Base-by-base conservation (phyloP, 2,113 vertebrate species). In the Gambusia affinis region DNA sequence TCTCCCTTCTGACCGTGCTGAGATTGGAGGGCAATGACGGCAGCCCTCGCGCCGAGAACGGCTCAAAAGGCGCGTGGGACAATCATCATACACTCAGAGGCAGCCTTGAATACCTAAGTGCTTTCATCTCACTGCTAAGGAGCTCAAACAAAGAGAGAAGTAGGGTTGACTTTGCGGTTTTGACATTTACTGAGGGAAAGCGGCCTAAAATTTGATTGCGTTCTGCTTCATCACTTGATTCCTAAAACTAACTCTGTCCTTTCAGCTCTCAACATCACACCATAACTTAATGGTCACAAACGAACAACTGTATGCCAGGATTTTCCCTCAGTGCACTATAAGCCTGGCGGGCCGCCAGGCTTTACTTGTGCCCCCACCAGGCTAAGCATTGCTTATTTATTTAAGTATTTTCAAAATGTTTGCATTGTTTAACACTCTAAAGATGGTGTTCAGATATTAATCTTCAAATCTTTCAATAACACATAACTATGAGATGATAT, bases 1-100 rank as follows among this genome's bases (percentile, higher is more conserved):
- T 86, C 85, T 86, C 80, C 22, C 66, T 35, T 63, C 74, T 66
- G 85, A 77, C 81, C 54, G 71, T 68, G 75, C 42, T 4, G 76
- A 88, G 81, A 75, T 57, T 61, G 75, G 61, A 80, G 64, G 57
- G 85, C 64, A 73, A 73, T 76, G 70, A 79, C 47, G 42, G 73
- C 62, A n/a, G 75, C 54, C 63, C 60, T 73, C 42, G 51, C 4
- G 71, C 72, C 37, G 8, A 63, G 62, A 35, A 65, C 22, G 7
- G 11, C n/a, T 86, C 17, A 76, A 76, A 80, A 78, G 39, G 75
- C 71, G 54, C 71, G 69, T 35, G 37, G 80, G 66, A 71, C 64
- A 54, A 78, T 78, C 80, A 74, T 44, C 44, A 57, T 3, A 31
- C 27, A 61, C 60, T 84, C 72, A 76, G 66, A 69, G 29, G 71